Evolutionary conservation across 2,113 vertebrate species (phyloP), one percentile per base, ranked within the genome.

Genomic region (Mobula birostris): DNA sequence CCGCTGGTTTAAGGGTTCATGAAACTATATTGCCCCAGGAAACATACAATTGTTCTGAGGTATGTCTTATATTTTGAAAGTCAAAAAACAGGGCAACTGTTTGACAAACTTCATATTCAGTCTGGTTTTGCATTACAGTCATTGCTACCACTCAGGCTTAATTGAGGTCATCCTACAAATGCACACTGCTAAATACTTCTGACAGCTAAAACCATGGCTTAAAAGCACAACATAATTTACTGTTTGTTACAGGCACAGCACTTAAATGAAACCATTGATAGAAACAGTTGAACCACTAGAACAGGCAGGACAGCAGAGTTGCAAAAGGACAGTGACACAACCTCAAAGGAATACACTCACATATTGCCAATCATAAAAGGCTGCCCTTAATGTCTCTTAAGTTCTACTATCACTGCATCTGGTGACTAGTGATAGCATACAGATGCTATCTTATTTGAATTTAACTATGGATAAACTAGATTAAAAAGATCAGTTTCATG

Each of bases 221-320:
- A 91, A 68, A 70, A 91, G 19, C 66, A 40, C 32, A 21, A 40
- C 5, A 70, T 68, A 91, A 91, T 91, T 66, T 91, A 70, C 14
- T 27, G 32, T 66, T 91, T 68, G 15, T 91, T 29, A 36, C n/a
- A 36, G 66, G 63, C 66, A 91, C 32, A 17, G 56, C 29, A 91
- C 68, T 68, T 70, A 68, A 91, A 91, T 68, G 61, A 36, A 36
- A 91, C 12, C 87, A 91, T 66, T 70, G 15, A 91, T 68, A 91
- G n/a, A 29, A 90, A 90, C 58, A 61, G 58, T 63, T 90, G 58
- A 21, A 17, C 61, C 15, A 91, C n/a, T 66, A 15, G 61, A 68
- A 36, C 87, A 91, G 61, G 14, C 56, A 21, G 61, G n/a, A 66
- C 87, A 32, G 58, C 87, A 91, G 14, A 29, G 29, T 61, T 68